A percentile compares a stretch with the other conserved stretches of the same genome.
These are phyloP conservation scores for Apotomis capreana DNA, from an alignment of 2,888 invertebrate species.

Conservation along the genomic window DNA sequence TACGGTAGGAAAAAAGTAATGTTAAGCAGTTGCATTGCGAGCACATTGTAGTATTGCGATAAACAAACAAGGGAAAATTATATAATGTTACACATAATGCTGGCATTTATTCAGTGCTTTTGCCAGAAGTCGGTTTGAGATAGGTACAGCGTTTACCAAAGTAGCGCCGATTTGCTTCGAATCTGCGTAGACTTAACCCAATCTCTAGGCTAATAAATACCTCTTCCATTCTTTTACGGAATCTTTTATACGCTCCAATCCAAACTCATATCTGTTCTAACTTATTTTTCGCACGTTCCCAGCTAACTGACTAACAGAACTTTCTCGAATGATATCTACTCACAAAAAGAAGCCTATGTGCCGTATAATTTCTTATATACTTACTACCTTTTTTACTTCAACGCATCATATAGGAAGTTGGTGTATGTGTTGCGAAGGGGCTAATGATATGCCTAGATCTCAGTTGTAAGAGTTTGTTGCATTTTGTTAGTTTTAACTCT, in stretches of 20 bases:
- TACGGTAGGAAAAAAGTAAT: no score
- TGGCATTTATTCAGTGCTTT: no score
- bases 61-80: no score
- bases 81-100: no score
- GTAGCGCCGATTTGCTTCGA: not conserved
- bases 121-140: no score
- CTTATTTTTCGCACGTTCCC: slow-evolving; percentile 17
- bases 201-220: not conserved
- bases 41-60: no score
- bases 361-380: not conserved
- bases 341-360: not conserved
- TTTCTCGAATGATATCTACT: slow-evolving; percentile 22
- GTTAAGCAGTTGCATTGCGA: no score
- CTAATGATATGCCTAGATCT: slow-evolving; percentile 32
- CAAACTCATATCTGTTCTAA: slow-evolving; percentile 10
- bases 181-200: not conserved
- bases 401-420: not conserved
- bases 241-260: not conserved
- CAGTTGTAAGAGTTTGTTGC: slow-evolving; percentile 17
- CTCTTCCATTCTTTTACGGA: not conserved
- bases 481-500: slow-evolving; percentile 25
- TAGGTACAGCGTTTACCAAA: no score
- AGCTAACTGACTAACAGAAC: slow-evolving; percentile 20
- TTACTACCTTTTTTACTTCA: not conserved
- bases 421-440: slow-evolving; percentile 8